Evolutionary conservation across 2,888 invertebrate species (phyloP).

Genomic region (Agrochola circellaris): DNA sequence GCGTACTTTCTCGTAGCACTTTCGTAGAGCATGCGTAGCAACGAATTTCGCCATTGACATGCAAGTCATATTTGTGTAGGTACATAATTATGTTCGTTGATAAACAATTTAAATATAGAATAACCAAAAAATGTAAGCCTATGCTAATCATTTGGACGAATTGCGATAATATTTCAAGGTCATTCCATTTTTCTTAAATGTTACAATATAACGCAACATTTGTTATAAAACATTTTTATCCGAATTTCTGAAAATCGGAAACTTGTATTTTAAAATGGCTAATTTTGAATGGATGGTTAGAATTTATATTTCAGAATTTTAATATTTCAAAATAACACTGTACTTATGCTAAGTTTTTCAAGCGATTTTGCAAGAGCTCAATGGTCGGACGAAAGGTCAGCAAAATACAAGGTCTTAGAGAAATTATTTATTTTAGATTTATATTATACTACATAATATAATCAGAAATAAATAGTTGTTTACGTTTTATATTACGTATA

Average conservation of each 20-base stretch:
- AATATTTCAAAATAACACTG: not conserved
- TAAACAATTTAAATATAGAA: conserved; percentile 11
- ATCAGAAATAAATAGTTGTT: not conserved
- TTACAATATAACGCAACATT: conserved; percentile 1
- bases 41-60: not conserved
- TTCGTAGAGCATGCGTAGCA: conserved; percentile 50
- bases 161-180: conserved; percentile 11
- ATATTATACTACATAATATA: not conserved
- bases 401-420: conserved; percentile 14
- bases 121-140: not conserved
- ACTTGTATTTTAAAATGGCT: not conserved
- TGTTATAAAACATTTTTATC: too few species aligned
- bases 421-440: not conserved
- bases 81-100: not conserved
- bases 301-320: too few species aligned
- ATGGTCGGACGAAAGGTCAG: conserved; percentile 10
- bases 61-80: not conserved
- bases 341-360: not conserved
- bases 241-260: not conserved
- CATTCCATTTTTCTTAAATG: conserved; percentile 16
- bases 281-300: not conserved
- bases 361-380: conserved; percentile 7
- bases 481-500: not conserved
- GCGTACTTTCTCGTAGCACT: conserved; percentile 48
- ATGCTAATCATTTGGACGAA: conserved; percentile 16